phyloP scores from a whole-genome alignment of 2,888 invertebrate species.

The Orthosia incerta region DNA sequence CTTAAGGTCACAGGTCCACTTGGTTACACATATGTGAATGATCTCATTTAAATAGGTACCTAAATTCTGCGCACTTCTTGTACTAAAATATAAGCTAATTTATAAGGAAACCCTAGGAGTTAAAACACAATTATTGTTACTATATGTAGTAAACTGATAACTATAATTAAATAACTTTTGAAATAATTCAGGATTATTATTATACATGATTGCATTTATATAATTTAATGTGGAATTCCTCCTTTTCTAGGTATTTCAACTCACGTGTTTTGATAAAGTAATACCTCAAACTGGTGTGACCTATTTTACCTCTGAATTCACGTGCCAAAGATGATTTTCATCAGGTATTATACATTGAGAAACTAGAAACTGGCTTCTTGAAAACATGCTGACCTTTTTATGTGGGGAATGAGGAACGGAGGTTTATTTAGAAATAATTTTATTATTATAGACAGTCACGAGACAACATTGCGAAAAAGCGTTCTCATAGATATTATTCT shows the following conservation, averaged over 20 bases:
- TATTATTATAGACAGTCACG: too few species aligned
- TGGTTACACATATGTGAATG: neutral
- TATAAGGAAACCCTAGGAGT: conserved; percentile 17
- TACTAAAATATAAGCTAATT: neutral
- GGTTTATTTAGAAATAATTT: too few species aligned
- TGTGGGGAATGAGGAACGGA: too few species aligned
- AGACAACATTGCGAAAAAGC: too few species aligned
- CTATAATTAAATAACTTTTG: conserved; percentile 1
- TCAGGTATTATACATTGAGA: too few species aligned
- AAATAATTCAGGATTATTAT: neutral
- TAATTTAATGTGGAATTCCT: conserved; percentile 13
- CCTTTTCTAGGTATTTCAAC: neutral
- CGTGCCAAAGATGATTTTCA: too few species aligned
- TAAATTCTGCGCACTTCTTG: neutral
- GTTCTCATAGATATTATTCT: too few species aligned
- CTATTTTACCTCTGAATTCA: too few species aligned
- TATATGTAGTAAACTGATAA: conserved; percentile 10
- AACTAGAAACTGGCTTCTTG: too few species aligned
- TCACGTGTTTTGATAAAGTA: conserved; percentile 8
- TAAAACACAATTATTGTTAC: neutral
- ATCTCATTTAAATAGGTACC: conserved; percentile 3
- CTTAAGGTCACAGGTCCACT: too few species aligned
- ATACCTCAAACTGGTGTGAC: neutral
- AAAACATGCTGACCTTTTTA: too few species aligned
- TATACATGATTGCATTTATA: neutral